These are phyloP conservation scores for Globodera rostochiensis DNA, from an alignment of 1,140 invertebrate species.

Conservation along the genomic window DNA sequence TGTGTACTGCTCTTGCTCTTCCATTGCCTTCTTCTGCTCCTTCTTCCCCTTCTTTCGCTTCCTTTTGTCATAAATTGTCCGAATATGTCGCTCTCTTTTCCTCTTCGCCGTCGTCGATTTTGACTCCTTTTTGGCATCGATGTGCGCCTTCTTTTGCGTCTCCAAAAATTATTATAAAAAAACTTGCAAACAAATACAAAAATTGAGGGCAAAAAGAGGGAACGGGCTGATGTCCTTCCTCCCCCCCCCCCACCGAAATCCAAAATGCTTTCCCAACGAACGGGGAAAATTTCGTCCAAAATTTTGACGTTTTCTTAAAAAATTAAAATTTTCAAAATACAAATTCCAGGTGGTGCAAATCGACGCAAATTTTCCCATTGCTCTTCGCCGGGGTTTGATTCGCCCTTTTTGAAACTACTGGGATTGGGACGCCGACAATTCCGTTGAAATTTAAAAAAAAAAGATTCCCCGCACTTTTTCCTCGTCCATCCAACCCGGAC, in stretches of 20 bases:
- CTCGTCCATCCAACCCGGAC: conserved; percentile 5
- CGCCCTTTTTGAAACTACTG: too few species aligned
- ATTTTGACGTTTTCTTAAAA: background rate
- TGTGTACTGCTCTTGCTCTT: background rate
- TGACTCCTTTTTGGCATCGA: background rate
- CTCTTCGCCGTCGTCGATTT: background rate
- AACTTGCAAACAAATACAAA: too few species aligned
- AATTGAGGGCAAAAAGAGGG: too few species aligned
- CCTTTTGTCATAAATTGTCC: background rate
- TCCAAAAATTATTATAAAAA: too few species aligned
- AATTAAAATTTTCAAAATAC: background rate
- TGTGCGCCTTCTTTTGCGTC: too few species aligned
- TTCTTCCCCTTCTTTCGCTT: background rate
- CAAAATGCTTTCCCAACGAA: background rate
- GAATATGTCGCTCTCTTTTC: conserved; percentile 1
- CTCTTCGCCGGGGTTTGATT: too few species aligned
- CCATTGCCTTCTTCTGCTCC: background rate
- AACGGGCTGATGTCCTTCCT: too few species aligned
- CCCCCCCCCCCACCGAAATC: too few species aligned
- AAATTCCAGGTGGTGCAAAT: too few species aligned
- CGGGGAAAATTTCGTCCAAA: conserved; percentile 6
- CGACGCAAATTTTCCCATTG: too few species aligned
- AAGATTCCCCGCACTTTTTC: background rate
- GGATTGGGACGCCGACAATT: background rate
- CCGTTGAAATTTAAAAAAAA: background rate